A percentile compares a stretch with the other conserved stretches of the same genome.
phyloP scores from a whole-genome alignment of 2,888 invertebrate species.

The Pheosia tremula region DNA sequence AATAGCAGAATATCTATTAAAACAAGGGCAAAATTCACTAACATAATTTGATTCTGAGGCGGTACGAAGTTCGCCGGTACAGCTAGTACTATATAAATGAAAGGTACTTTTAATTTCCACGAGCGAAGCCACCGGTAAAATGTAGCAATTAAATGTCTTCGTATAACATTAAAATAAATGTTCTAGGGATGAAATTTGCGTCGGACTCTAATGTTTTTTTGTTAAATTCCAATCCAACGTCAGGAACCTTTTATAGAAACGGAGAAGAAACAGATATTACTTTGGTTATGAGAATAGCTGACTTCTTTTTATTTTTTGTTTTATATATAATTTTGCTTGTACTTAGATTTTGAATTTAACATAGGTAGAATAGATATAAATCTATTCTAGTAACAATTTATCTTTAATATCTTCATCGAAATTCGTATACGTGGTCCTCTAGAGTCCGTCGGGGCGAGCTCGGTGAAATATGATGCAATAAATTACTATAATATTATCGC shows the following conservation, averaged over 20 bases:
- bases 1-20: too few species aligned
- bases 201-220: constrained; percentile 20
- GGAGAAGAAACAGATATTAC: neutral
- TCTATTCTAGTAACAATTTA: neutral
- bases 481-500: constrained; percentile 6
- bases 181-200: too few species aligned
- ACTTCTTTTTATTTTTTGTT: neutral
- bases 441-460: constrained; percentile 1
- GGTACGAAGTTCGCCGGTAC: too few species aligned
- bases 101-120: too few species aligned
- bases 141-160: too few species aligned
- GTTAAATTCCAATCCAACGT: constrained; percentile 17
- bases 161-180: too few species aligned
- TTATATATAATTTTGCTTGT: neutral
- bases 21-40: too few species aligned
- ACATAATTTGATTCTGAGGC: too few species aligned
- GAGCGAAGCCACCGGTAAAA: too few species aligned
- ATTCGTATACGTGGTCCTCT: neutral
- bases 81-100: too few species aligned
- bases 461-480: constrained; percentile 7
- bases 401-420: constrained; percentile 2
- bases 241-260: constrained; percentile 15
- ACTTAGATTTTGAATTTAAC: neutral
- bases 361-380: neutral
- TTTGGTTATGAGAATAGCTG: neutral